phyloP scores from a whole-genome alignment of 2,888 invertebrate species.

The Dione juno region DNA sequence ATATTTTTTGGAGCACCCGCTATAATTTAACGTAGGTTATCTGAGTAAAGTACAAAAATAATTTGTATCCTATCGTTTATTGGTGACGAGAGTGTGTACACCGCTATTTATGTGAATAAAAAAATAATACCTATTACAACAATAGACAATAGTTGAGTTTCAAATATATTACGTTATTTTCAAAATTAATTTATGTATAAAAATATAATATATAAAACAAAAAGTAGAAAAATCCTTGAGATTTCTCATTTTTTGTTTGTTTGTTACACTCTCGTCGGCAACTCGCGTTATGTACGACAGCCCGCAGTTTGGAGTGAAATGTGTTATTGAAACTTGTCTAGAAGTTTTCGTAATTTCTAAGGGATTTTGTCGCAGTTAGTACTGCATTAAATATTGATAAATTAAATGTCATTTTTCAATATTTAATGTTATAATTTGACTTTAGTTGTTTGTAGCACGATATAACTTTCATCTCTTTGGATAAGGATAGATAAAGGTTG shows the following conservation, averaged over 20 bases:
- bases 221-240: not conserved
- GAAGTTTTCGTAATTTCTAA: slow-evolving; percentile 2
- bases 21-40: slow-evolving; percentile 73
- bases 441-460: not conserved
- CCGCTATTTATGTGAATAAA: not conserved
- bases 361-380: not conserved
- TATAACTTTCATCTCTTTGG: slow-evolving; percentile 17
- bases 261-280: slow-evolving; percentile 12
- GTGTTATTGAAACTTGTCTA: slow-evolving; percentile 35
- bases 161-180: no score
- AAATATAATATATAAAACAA: not conserved
- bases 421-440: slow-evolving; percentile 6
- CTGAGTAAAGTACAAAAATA: slow-evolving; percentile 71
- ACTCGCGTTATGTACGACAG: slow-evolving; percentile 49
- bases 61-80: slow-evolving; percentile 45
- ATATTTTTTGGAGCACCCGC: slow-evolving; percentile 76
- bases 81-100: slow-evolving; percentile 1
- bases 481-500: not conserved
- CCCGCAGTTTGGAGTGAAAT: slow-evolving; percentile 48
- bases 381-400: not conserved
- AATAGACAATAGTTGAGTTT: not conserved
- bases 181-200: not conserved
- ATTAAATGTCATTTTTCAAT: no score
- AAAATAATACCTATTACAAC: not conserved
- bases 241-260: not conserved